Evolutionary conservation across 1,140 invertebrate species (phyloP).

Genomic region (Drosophila bocki): DNA sequence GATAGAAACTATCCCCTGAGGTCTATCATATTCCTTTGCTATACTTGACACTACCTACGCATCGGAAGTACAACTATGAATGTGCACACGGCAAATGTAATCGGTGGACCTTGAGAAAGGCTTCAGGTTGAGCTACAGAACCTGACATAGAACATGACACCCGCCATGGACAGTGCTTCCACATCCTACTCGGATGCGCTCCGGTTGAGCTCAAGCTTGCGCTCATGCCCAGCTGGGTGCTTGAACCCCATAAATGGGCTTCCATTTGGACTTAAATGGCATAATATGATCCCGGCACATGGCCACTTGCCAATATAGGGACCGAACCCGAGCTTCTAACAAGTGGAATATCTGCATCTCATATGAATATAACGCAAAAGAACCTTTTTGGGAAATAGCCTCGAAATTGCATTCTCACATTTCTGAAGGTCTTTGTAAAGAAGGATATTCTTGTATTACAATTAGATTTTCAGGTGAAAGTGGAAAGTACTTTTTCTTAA

Average conservation of each 20-base stretch:
- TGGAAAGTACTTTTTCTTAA: neutral
- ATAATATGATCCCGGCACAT: slow-evolving; percentile 25
- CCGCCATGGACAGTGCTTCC: slow-evolving; percentile 8
- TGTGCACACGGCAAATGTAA: slow-evolving; percentile 25
- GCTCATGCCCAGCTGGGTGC: slow-evolving; percentile 45
- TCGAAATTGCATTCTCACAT: neutral
- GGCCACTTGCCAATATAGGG: slow-evolving; percentile 27
- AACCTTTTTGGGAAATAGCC: neutral
- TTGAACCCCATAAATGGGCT: slow-evolving; percentile 47
- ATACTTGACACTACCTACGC: neutral
- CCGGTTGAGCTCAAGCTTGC: slow-evolving; percentile 28
- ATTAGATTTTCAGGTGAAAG: neutral
- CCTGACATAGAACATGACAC: slow-evolving; percentile 40
- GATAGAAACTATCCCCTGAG: no score
- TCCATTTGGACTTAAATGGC: slow-evolving; percentile 30
- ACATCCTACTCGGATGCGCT: slow-evolving; percentile 34
- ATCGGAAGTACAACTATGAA: slow-evolving; percentile 39
- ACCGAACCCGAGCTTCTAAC: slow-evolving; percentile 4
- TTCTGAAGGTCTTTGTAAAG: neutral
- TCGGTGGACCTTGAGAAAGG: slow-evolving; percentile 50
- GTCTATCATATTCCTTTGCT: neutral
- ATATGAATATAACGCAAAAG: neutral
- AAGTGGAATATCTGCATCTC: neutral
- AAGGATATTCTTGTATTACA: neutral
- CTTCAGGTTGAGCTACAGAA: slow-evolving; percentile 43